Conservation (phyloP, 2,113 vertebrate species). For the Ptilorrhoa leucosticta region DNA sequence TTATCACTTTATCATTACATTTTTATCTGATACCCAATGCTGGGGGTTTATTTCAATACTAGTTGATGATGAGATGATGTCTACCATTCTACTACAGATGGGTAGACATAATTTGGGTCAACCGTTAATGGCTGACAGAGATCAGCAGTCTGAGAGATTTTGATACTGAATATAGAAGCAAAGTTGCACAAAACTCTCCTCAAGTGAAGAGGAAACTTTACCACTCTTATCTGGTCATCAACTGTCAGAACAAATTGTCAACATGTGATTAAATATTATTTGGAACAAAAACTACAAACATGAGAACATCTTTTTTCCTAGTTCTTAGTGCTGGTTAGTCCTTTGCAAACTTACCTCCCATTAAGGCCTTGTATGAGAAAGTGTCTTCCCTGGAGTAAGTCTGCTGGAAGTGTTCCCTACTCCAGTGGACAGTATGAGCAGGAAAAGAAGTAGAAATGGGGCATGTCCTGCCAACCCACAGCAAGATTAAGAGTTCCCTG, state of each 20-base stretch:
- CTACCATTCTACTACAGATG: neutral
- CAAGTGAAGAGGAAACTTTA: neutral
- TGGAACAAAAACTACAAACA: neutral
- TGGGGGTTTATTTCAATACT: neutral
- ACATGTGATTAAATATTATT: neutral
- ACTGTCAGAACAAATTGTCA: neutral
- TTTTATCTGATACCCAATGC: fast-evolving
- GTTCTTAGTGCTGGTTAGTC: neutral
- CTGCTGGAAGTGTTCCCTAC: neutral
- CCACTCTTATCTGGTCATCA: neutral
- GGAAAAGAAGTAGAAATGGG: neutral
- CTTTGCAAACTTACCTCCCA: neutral
- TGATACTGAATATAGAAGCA: neutral
- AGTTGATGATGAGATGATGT: neutral
- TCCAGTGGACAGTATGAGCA: neutral
- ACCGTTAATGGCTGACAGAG: neutral
- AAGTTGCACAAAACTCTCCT: neutral
- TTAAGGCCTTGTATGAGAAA: neutral
- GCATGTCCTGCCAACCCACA: neutral
- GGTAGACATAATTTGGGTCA: neutral
- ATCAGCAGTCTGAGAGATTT: neutral
- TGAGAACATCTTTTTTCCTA: neutral
- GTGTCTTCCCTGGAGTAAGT: neutral
- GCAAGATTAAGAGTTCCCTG: neutral
- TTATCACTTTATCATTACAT: neutral